phyloP scores from a whole-genome alignment of 2,797 vertebrate genomes.

The Melanotaenia pygmaea region DNA sequence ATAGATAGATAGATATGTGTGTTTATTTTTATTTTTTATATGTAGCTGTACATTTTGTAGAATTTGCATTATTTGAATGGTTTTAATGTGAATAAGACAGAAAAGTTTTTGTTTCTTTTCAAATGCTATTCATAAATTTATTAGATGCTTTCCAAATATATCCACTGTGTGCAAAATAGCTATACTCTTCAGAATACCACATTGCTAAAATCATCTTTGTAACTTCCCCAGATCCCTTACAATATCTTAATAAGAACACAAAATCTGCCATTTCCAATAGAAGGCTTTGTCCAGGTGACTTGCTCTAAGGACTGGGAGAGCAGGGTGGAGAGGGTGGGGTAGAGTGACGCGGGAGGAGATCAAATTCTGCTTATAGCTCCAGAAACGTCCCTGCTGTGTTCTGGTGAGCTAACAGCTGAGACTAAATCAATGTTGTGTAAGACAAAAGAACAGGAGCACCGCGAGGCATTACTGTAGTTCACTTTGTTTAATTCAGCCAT shows the following conservation, averaged over 20 bases:
- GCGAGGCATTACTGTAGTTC: slow-evolving; percentile 13
- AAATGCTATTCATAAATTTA: neutral
- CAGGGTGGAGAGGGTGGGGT: slow-evolving; percentile 12
- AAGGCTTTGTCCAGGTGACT: slow-evolving; percentile 25
- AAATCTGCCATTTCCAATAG: neutral
- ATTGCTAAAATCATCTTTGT: neutral
- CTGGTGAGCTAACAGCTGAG: slow-evolving; percentile 59
- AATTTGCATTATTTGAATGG: neutral
- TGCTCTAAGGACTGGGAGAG: slow-evolving; percentile 27
- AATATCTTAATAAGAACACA: neutral
- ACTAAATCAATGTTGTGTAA: slow-evolving; percentile 69
- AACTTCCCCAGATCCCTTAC: neutral
- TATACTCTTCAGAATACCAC: neutral
- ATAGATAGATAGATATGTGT: neutral
- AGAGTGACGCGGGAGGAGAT: slow-evolving; percentile 31
- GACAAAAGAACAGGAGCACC: slow-evolving; percentile 25
- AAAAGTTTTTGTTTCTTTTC: neutral
- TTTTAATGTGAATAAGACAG: neutral
- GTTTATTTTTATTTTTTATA: neutral
- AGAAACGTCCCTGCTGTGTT: slow-evolving; percentile 56
- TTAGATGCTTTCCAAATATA: neutral
- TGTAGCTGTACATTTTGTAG: neutral
- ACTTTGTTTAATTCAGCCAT: slow-evolving; percentile 18
- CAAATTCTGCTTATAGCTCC: slow-evolving; percentile 66
- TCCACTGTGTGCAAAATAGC: neutral